Evolutionary conservation across 1,140 invertebrate species (phyloP).

Genomic region (Euura lappo): DNA sequence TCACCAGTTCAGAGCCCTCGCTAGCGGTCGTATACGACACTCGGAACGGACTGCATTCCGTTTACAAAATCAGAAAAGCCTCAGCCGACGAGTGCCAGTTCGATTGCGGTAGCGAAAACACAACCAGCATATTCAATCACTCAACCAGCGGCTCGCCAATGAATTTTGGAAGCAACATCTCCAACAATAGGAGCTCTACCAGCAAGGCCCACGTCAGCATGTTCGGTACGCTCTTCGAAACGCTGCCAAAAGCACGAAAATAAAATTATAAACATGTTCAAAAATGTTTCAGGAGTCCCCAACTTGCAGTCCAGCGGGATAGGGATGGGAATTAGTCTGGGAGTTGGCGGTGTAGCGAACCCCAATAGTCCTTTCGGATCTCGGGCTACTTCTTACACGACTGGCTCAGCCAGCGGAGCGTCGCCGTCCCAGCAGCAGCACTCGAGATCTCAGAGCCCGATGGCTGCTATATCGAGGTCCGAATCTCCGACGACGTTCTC

Average conservation of each 20-base stretch:
- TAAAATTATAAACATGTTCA: not conserved
- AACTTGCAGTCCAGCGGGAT: constrained; percentile 40
- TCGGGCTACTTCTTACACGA: constrained; percentile 48
- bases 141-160: constrained; percentile 48
- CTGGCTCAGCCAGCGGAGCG: constrained; percentile 40
- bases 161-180: constrained; percentile 41
- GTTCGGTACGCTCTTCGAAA: constrained; percentile 37
- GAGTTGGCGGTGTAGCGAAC: constrained; percentile 18
- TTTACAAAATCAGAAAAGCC: constrained; percentile 82
- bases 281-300: constrained; percentile 36
- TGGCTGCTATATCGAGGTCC: constrained; percentile 63
- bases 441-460: constrained; percentile 67
- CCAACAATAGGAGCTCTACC: constrained; percentile 39
- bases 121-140: constrained; percentile 58
- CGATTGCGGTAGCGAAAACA: constrained; percentile 62
- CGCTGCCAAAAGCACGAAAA: not conserved
- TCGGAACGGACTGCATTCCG: constrained; percentile 77
- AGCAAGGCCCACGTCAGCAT: constrained; percentile 47
- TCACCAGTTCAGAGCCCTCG: constrained; percentile 69
- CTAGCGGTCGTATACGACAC: constrained; percentile 78
- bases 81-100: constrained; percentile 72
- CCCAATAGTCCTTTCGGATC: constrained; percentile 50
- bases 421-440: constrained; percentile 50
- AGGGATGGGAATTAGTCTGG: constrained; percentile 30
- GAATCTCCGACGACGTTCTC: constrained; percentile 55